Base-by-base conservation (phyloP, 1,140 invertebrate species). In the Sitophilus oryzae region DNA sequence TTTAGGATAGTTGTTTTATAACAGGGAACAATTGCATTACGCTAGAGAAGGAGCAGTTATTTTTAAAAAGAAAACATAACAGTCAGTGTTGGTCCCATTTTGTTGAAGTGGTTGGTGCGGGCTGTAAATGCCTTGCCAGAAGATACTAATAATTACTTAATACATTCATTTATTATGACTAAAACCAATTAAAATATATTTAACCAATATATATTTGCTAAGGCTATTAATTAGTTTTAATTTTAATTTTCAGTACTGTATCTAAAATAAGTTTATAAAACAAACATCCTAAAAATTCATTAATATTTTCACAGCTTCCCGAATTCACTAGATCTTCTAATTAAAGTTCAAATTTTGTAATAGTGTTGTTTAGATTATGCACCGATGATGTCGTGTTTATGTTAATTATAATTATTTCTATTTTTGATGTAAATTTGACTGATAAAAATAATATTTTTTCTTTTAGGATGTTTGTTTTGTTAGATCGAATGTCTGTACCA, bases 401-500 rank as follows among this genome's bases (percentile, higher is more conserved):
- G 40, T 19, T 14, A 22, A 23, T n/a, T 14, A 23, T 22, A 45
- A 45, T n/a, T 22, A 45, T 45, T 3, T 45, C 11, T 8, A 47
- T 34, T 14, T 0, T 36, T 20, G 16, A 34, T 36, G 10, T 6
- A 16, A 48, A 35, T 42, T 51, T 23, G 14, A 42, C 40, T 23
- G n/a, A 15, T 50, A 41, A 3, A 42, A n/a, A 37, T 15, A n/a
- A 9, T 22, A 25, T 58, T 48, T 52, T 56, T 60, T 56, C 36
- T 60, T 60, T 56, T 37, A 60, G 58, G 58, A 60, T 38, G 50
- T 56, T 48, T 60, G 58, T 18, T n/a, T 52, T 15, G 58, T 60
- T 21, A 52, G 25, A 49, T 50, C 54, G 3, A 30, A 45, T 49
- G 38, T 45, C 38, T 60, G 59, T 38, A 40, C 15, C 16, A 53